Conservation (phyloP, 2,113 vertebrate genomes). For the Peromyscus leucopus region DNA sequence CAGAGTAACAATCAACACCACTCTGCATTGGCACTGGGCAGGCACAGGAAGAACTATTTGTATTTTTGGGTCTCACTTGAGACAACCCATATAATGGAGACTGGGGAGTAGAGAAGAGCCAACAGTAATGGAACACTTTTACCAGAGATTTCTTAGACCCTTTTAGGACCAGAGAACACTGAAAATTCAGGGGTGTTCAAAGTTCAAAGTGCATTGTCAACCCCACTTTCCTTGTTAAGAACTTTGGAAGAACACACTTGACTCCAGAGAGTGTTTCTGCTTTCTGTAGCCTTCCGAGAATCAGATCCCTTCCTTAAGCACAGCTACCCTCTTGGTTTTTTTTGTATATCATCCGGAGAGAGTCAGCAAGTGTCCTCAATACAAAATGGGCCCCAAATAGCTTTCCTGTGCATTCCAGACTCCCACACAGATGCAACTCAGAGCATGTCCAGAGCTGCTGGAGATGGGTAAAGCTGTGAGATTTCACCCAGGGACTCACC, state of each 20-base stretch:
- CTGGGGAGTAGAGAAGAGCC: too few species aligned
- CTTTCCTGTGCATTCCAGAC: constrained; percentile 31
- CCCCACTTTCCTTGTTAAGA: background rate
- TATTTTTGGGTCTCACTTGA: background rate
- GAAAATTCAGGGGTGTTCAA: background rate
- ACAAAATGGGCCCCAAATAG: background rate
- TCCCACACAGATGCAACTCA: background rate
- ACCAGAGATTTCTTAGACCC: background rate
- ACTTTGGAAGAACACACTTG: background rate
- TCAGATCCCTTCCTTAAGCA: background rate
- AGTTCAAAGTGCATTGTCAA: background rate
- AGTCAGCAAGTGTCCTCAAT: background rate
- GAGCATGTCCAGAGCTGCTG: background rate
- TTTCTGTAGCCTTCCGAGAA: background rate
- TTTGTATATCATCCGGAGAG: background rate
- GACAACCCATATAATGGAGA: background rate
- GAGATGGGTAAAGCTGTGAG: background rate
- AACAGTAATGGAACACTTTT: background rate
- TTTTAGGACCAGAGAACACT: background rate
- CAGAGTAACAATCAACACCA: background rate
- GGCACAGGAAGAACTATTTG: background rate
- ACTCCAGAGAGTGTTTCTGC: background rate
- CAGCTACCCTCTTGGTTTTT: background rate
- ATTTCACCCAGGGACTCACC: background rate
- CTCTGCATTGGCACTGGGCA: background rate